Evolutionary conservation across 2,113 vertebrate species (phyloP).

Genomic region (Notothenia coriiceps): DNA sequence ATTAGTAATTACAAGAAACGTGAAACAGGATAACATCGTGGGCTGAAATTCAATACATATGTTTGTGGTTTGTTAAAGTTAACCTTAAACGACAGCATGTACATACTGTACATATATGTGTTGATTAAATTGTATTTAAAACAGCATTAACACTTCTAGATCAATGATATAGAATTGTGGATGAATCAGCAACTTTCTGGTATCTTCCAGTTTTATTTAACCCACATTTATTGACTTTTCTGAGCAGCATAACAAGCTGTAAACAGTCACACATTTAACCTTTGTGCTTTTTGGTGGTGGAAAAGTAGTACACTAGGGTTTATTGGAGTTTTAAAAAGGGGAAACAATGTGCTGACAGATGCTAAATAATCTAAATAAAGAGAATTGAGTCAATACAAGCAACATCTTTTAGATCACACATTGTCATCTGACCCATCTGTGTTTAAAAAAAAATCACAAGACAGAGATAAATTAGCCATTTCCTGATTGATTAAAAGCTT

Average conservation of each 20-base stretch:
- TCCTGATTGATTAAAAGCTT: background rate
- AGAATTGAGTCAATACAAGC: no score
- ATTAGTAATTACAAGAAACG: background rate
- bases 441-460: background rate
- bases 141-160: background rate
- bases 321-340: background rate
- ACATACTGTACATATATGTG: background rate
- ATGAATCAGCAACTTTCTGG: background rate
- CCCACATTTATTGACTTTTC: background rate
- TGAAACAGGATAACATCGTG: background rate
- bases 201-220: background rate
- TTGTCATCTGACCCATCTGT: no score
- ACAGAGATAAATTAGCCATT: background rate
- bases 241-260: background rate
- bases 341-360: background rate
- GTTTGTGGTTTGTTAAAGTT: background rate
- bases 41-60: no score
- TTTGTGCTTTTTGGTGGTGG: background rate
- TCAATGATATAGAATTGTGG: background rate
- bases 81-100: no score
- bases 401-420: background rate
- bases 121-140: background rate
- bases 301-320: background rate
- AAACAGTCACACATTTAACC: background rate
- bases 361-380: background rate